Evolutionary conservation across 2,113 vertebrate species (phyloP).

Genomic region (Lepus americanus): DNA sequence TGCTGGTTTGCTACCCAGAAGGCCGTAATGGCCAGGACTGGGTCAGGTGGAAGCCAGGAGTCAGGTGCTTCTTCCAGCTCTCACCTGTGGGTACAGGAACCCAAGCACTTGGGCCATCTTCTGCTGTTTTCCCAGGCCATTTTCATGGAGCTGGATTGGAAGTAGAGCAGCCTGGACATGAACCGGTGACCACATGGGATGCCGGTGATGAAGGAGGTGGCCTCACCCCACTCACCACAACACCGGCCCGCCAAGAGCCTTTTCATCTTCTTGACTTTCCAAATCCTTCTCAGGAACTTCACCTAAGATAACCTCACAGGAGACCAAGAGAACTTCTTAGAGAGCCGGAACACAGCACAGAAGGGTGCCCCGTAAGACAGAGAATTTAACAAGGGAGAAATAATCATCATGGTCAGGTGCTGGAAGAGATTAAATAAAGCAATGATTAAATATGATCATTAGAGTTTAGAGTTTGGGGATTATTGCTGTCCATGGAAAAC

Average conservation of each 20-base stretch:
- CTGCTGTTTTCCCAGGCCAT: no score
- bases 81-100: no score
- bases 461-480: neutral
- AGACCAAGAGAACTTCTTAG: neutral
- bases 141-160: no score
- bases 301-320: neutral
- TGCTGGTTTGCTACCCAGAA: no score
- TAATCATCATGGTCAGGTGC: neutral
- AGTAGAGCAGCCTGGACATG: no score
- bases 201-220: no score
- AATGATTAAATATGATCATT: neutral
- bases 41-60: no score
- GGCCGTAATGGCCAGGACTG: no score
- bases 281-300: neutral
- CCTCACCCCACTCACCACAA: no score
- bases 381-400: neutral
- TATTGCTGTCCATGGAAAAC: neutral
- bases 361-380: neutral
- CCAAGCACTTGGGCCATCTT: no score
- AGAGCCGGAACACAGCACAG: neutral
- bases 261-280: slow-evolving; percentile 29
- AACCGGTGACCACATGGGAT: no score
- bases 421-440: neutral
- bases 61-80: no score
- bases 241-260: neutral